Base-by-base conservation (phyloP, 2,797 vertebrate species). In the Vipera latastei region DNA sequence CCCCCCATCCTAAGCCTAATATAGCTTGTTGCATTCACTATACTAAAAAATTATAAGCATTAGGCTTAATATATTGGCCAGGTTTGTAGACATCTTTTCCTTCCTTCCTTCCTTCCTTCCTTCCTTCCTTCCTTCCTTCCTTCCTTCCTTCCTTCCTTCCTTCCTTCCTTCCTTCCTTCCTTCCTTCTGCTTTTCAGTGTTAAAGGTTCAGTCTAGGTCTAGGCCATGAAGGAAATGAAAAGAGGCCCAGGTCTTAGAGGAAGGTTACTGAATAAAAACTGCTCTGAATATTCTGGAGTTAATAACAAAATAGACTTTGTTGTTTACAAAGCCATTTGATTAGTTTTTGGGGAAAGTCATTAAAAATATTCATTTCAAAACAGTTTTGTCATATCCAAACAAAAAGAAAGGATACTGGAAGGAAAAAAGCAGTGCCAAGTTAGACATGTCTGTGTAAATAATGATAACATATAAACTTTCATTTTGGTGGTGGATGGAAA, bases 371-470 rank as follows among this genome's bases (percentile, higher is more conserved):
- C 2, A 53, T 28, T 9, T 90, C 90, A 22, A 3, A 8, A 63
- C 89, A 95, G 78, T 87, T 20, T 92, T 32, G 20, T 16, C 89
- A 92, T 93, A 94, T 91, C 53, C n/a, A 90, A 53, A 93, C 11
- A 94, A 32, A 95, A 97, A 92, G 13, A 93, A 26, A 90, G 9
- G 4, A 86, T 90, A 48, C 0, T 48, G 55, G 2, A 4, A 86
- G 56, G 56, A 88, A 88, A 92, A 61, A 25, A 0, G 59, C 2
- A 0, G 93, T 65, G 63, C 28, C 91, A 92, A 92, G 51, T 22
- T 93, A 69, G 91, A 65, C 6, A 93, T 25, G 12, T 60, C 95
- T 94, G 93, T 94, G 48, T 26, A 97, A 96, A 95, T 88, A 96
- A 91, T 90, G 94, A 57, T 95, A 95, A 96, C 32, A 44, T 92